Conservation (phyloP, 1,140 invertebrate species). For the Trissolcus basalis region DNA sequence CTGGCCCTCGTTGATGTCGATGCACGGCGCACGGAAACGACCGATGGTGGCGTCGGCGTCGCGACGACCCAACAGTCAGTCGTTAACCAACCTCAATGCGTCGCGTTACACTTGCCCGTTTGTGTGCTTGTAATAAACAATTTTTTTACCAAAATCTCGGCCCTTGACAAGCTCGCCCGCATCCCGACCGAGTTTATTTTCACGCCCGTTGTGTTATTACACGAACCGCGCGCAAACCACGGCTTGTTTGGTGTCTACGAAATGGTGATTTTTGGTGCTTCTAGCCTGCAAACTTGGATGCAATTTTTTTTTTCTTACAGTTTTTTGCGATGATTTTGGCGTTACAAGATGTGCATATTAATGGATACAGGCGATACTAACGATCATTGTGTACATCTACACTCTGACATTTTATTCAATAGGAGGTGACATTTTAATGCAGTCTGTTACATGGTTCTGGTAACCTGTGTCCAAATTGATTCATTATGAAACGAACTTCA, state of each 20-base stretch:
- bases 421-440: neutral
- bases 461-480: neutral
- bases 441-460: neutral
- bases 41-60: conserved; percentile 74
- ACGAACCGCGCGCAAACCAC: neutral
- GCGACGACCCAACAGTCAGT: conserved; percentile 73
- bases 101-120: conserved; percentile 53
- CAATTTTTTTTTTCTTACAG: neutral
- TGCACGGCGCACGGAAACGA: conserved; percentile 43
- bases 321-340: neutral
- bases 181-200: neutral
- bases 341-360: no score
- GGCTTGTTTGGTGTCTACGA: neutral
- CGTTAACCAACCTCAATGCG: conserved; percentile 71
- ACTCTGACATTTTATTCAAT: neutral
- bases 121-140: conserved; percentile 28
- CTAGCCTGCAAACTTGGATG: neutral
- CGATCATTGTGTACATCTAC: neutral
- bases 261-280: conserved; percentile 1
- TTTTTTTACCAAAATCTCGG: conserved; percentile 20
- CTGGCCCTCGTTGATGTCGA: conserved; percentile 48
- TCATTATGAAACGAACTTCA: neutral
- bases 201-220: neutral
- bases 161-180: neutral
- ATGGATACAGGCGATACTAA: no score